Base-by-base conservation (phyloP, 2,888 invertebrate genomes). In the Eupithecia abbreviata region DNA sequence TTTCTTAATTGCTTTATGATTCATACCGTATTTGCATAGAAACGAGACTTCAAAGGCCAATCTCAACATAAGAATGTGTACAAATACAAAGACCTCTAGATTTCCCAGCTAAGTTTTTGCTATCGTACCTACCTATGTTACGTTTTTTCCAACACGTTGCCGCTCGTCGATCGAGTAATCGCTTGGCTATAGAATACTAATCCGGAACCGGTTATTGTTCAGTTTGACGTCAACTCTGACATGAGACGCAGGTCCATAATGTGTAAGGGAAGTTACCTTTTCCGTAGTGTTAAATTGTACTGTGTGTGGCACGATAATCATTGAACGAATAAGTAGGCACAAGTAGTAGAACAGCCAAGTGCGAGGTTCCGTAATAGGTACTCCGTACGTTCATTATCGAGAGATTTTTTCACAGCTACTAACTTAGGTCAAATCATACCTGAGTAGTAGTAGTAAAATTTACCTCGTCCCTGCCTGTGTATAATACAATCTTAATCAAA, bases 261-360 rank as follows among this genome's bases (percentile, higher is more conserved):
- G 75, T 69, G 45, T 45, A 55, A 72, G 81, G 84, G 84, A 82
- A 85, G 77, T 85, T 81, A 82, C 81, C 81, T 67, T 80, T 71
- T 81, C 77, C 74, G 58, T 30, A 49, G 66, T 75, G 47, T 67
- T 58, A 18, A 62, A 62, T 18, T 30, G 10, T 62, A n/a, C n/a
- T n/a, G n/a, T 51, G 51, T n/a, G n/a, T 51, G 51, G 55, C 9
- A 51, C 6, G n/a, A n/a, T n/a, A 55, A n/a, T n/a, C n/a, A n/a
- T 55, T 76, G 51, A 68, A 42, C 58, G n/a, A 69, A 12, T 73
- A 51, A 7, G 6, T 74, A 45, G 62, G 5, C 30, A 41, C 41
- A 18, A 2, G n/a, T 18, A 18, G 45, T 45, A 45, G 45, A 3
- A 12, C 49, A 4, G 49, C 49, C 12, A 30, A 30, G 30, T 30